Percentiles rank a stretch among this genome's conserved stretches.
Conservation (phyloP, 2,797 vertebrate species). For the Etheostoma perlongum region DNA sequence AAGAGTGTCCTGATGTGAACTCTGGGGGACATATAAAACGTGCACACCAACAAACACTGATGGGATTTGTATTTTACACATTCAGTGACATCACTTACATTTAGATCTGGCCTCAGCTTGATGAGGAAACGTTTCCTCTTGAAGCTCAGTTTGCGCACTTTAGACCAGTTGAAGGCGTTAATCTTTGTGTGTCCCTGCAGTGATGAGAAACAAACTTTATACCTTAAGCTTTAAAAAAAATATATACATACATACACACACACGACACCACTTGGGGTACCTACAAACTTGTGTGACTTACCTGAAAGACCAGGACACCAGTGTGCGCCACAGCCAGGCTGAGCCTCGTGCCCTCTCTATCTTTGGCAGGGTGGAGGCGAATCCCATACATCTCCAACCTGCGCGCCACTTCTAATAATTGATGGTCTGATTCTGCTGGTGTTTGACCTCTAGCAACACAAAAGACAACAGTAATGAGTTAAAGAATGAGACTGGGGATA, state of each 20-base stretch:
- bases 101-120: conserved; percentile 94
- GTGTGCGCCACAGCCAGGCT: conserved; percentile 95
- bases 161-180: conserved; percentile 98
- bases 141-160: conserved; percentile 98
- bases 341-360: conserved; percentile 94
- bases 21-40: conserved; percentile 75
- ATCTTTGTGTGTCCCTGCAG: conserved; percentile 94
- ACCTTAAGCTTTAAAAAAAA: conserved; percentile 10
- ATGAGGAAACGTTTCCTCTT: conserved; percentile 98
- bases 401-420: conserved; percentile 94
- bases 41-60: conserved; percentile 11
- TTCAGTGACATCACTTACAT: conserved; percentile 86
- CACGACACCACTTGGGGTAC: background rate
- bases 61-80: background rate
- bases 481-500: background rate
- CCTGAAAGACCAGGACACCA: conserved; percentile 97
- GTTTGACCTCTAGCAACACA: conserved; percentile 90
- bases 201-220: conserved; percentile 3
- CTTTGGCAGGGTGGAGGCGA: conserved; percentile 95
- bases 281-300: conserved; percentile 56
- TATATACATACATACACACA: too few species aligned
- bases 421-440: conserved; percentile 96
- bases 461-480: conserved; percentile 25
- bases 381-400: conserved; percentile 96
- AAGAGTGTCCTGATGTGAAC: conserved; percentile 94